These are phyloP conservation scores for Melanotaenia boesemani DNA, from an alignment of 2,797 vertebrate genomes.

Conservation along the genomic window DNA sequence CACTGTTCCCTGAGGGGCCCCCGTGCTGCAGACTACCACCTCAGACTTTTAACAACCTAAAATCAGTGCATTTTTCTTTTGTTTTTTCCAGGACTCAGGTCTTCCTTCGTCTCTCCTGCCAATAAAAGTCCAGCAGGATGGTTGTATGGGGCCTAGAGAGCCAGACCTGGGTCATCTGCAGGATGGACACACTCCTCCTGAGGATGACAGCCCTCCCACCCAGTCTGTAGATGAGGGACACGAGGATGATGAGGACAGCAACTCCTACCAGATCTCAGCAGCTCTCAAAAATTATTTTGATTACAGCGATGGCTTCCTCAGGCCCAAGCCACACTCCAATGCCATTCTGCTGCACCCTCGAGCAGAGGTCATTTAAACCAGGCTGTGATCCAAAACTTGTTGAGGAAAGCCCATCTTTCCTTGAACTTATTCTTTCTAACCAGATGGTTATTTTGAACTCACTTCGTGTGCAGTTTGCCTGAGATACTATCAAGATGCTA, in stretches of 20 bases:
- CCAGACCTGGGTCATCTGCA: constrained; percentile 40
- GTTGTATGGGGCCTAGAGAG: constrained; percentile 48
- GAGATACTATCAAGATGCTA: constrained; percentile 3
- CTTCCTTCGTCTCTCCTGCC: constrained; percentile 78
- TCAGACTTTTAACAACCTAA: not conserved
- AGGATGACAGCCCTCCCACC: constrained; percentile 40
- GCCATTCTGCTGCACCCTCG: constrained; percentile 88
- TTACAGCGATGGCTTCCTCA: constrained; percentile 87
- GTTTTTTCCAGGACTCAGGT: constrained; percentile 71
- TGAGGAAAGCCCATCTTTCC: not conserved
- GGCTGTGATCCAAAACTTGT: not conserved
- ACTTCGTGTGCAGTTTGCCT: not conserved
- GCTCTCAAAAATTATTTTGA: constrained; percentile 90
- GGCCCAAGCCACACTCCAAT: constrained; percentile 86
- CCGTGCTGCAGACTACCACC: no score
- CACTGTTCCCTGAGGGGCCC: no score
- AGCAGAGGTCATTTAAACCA: constrained; percentile 67
- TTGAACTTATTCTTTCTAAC: constrained; percentile 7
- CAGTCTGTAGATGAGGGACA: constrained; percentile 52
- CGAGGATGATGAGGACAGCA: constrained; percentile 57
- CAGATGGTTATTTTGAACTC: constrained; percentile 17
- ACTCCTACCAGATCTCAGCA: constrained; percentile 84
- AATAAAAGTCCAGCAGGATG: constrained; percentile 70
- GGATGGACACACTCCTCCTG: constrained; percentile 25
- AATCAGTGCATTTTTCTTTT: not conserved